A percentile compares a stretch with the other conserved stretches of the same genome.
Evolutionary conservation across 2,113 vertebrate species (phyloP).

Genomic region (Heliornis fulica): DNA sequence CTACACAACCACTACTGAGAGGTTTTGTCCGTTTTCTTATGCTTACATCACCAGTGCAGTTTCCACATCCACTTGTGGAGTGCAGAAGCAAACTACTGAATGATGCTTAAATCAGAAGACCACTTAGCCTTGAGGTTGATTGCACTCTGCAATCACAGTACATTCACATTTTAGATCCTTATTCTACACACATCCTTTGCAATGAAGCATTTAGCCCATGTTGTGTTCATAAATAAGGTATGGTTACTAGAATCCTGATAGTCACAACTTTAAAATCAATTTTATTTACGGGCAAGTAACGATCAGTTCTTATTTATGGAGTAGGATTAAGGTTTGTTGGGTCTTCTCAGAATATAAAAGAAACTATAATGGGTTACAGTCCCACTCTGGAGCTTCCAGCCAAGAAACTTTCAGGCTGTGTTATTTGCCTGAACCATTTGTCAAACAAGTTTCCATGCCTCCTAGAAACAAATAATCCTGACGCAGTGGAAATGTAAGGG

Average conservation of each 20-base stretch:
- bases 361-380: background rate
- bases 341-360: background rate
- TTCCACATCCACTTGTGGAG: background rate
- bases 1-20: background rate
- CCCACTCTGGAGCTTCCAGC: background rate
- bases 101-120: background rate
- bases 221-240: background rate
- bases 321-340: background rate
- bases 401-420: background rate
- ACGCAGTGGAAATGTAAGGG: background rate
- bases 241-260: background rate
- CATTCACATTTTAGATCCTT: background rate
- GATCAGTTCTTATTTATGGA: constrained; percentile 19
- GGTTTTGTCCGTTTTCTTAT: background rate
- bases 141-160: background rate
- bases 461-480: constrained; percentile 25
- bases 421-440: background rate
- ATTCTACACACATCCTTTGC: background rate
- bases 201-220: background rate
- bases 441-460: background rate
- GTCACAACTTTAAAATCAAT: constrained; percentile 25
- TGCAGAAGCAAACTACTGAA: background rate
- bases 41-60: background rate
- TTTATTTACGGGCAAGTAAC: background rate
- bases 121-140: background rate